A percentile compares a stretch with the other conserved stretches of the same genome.
These are phyloP conservation scores for Actias luna DNA, from an alignment of 2,888 invertebrate genomes.

Conservation along the genomic window DNA sequence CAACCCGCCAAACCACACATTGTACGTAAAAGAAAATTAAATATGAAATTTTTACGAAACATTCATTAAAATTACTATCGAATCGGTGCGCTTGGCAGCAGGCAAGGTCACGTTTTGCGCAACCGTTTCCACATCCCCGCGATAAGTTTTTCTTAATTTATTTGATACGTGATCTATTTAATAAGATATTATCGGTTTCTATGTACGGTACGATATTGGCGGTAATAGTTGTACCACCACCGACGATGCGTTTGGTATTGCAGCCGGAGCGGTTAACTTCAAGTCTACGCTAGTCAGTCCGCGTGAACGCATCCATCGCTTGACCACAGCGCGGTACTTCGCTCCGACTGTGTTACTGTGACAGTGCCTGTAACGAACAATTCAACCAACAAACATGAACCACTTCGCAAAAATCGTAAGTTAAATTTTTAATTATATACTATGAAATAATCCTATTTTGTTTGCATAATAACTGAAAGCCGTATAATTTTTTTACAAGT, in stretches of 20 bases:
- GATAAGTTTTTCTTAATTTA: conserved; percentile 37
- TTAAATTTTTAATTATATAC: conserved; percentile 24
- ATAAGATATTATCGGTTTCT: conserved; percentile 23
- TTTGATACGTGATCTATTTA: conserved; percentile 52
- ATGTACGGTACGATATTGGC: conserved; percentile 43
- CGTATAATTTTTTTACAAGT: neutral
- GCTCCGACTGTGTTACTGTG: conserved; percentile 59
- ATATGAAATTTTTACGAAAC: conserved; percentile 40
- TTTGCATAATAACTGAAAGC: neutral
- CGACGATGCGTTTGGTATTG: conserved; percentile 56
- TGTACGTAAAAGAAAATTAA: conserved; percentile 62
- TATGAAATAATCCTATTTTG: neutral
- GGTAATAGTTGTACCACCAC: conserved; percentile 64
- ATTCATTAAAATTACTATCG: conserved; percentile 39
- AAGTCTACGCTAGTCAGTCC: conserved; percentile 52
- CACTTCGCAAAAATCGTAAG: conserved; percentile 71
- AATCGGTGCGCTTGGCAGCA: conserved; percentile 35
- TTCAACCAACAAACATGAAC: conserved; percentile 54
- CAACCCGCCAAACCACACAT: conserved; percentile 46
- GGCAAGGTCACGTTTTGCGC: conserved; percentile 52
- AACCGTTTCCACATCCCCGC: conserved; percentile 39
- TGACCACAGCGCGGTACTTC: conserved; percentile 53
- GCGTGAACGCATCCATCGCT: conserved; percentile 55
- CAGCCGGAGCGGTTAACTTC: conserved; percentile 57
- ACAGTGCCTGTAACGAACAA: conserved; percentile 51